Conservation (phyloP, 2,888 invertebrate species). For the Meghimatium bilineatum region DNA sequence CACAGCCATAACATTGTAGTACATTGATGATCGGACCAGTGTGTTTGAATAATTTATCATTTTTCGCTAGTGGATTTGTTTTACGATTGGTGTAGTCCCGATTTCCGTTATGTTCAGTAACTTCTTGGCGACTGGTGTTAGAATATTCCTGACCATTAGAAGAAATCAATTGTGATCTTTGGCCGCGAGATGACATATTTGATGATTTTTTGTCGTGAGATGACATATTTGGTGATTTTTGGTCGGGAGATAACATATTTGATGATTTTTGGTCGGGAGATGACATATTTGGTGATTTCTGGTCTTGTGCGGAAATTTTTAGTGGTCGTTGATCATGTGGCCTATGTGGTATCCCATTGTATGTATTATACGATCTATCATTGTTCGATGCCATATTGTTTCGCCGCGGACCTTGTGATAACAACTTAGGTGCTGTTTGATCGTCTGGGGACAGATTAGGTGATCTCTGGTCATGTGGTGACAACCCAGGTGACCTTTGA, state of each 20-base stretch:
- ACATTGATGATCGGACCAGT: background rate
- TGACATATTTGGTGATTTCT: background rate
- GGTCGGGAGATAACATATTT: no score
- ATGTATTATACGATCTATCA: background rate
- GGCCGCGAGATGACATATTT: no score
- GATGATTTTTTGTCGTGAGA: background rate
- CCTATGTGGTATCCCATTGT: no score
- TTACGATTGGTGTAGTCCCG: background rate
- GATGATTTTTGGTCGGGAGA: background rate
- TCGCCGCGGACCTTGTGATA: no score
- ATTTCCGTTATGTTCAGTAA: background rate
- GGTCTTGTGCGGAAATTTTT: no score
- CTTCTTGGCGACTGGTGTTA: background rate
- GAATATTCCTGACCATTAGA: background rate
- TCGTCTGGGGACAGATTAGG: background rate
- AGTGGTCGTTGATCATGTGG: no score
- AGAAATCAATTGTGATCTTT: background rate
- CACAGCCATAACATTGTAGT: constrained; percentile 33
- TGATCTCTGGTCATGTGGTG: background rate
- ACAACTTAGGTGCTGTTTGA: no score
- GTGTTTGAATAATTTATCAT: background rate
- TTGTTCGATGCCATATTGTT: no score
- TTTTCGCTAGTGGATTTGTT: background rate
- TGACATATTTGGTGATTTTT: background rate
- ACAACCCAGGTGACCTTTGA: background rate